Evolutionary conservation across 2,113 vertebrate species (phyloP).

Genomic region (Sturnira hondurensis): DNA sequence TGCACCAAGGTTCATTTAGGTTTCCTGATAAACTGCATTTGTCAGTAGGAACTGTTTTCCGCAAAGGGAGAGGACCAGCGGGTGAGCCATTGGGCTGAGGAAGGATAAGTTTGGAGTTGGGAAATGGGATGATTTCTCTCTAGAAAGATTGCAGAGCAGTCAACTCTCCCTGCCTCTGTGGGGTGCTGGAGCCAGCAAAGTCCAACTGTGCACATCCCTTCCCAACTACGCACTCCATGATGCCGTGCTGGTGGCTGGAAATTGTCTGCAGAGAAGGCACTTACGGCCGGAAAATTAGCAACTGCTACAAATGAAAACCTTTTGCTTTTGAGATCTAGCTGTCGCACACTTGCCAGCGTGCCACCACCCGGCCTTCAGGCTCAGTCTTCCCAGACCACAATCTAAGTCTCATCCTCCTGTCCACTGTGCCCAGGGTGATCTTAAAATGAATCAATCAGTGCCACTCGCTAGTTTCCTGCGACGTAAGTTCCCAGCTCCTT

Average conservation of each 20-base stretch:
- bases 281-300: neutral
- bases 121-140: neutral
- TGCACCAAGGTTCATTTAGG: neutral
- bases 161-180: accelerated
- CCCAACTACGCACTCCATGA: neutral
- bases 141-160: neutral
- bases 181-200: neutral
- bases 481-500: neutral
- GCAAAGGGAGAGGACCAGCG: neutral
- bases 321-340: neutral
- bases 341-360: neutral
- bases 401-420: neutral
- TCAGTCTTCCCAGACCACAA: neutral
- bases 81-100: neutral
- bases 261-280: neutral
- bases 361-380: neutral
- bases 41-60: neutral
- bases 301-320: neutral
- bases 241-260: neutral
- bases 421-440: neutral
- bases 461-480: neutral
- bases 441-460: neutral
- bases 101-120: neutral
- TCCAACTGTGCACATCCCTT: neutral
- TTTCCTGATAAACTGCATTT: neutral